Evolutionary conservation across 2,797 vertebrate species (phyloP).

Genomic region (Petrocephalus sullivani): DNA sequence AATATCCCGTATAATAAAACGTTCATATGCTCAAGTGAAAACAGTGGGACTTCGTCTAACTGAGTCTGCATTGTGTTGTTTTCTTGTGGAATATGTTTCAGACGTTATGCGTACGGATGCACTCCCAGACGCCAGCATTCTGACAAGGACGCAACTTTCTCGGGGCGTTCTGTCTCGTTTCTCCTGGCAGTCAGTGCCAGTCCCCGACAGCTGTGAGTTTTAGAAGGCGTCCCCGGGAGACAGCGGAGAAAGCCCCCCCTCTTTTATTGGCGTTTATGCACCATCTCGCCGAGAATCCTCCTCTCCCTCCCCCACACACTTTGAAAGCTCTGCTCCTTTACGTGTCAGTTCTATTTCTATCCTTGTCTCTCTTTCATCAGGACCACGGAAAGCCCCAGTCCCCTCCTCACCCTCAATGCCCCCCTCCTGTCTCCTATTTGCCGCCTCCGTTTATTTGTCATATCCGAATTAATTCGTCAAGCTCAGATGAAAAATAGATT

Average conservation of each 20-base stretch:
- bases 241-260: background rate
- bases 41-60: background rate
- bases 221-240: background rate
- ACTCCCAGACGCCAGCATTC: background rate
- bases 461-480: background rate
- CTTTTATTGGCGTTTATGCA: background rate
- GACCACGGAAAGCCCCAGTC: conserved; percentile 35
- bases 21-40: background rate
- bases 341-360: conserved; percentile 14
- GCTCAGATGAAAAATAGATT: conserved; percentile 1
- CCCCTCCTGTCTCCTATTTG: background rate
- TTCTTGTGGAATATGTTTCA: background rate
- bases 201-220: background rate
- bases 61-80: background rate
- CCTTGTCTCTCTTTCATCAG: conserved; percentile 31
- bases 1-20: background rate
- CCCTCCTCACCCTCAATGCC: background rate
- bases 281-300: background rate
- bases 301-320: conserved; percentile 14
- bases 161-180: background rate
- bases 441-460: conserved; percentile 9
- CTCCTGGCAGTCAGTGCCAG: background rate
- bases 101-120: background rate
- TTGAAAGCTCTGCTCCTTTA: conserved; percentile 21
- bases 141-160: background rate